Evolutionary conservation across 2,888 invertebrate genomes (phyloP).

Genomic region (Brachyopa scutellaris): DNA sequence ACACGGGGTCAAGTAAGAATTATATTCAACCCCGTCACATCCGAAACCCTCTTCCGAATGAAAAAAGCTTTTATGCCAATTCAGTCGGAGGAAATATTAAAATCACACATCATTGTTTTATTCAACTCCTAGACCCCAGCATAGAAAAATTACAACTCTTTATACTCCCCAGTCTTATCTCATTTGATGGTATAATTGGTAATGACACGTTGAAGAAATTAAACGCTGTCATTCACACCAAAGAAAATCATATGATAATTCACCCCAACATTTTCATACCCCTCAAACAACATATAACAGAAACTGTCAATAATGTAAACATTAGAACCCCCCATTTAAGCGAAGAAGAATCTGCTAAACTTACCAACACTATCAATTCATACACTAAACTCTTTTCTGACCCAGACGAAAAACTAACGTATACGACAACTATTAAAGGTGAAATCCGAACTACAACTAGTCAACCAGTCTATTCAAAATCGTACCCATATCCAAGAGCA

Average conservation of each 20-base stretch:
- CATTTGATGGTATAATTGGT: constrained; percentile 24
- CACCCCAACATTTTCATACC: constrained; percentile 4
- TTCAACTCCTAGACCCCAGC: constrained; percentile 18
- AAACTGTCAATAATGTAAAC: constrained; percentile 16
- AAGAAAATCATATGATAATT: constrained; percentile 22
- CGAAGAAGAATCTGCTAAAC: constrained; percentile 2
- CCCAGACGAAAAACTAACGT: constrained; percentile 26
- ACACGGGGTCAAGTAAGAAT: constrained; percentile 26
- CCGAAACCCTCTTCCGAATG: constrained; percentile 31
- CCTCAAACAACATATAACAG: constrained; percentile 33
- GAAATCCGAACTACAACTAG: constrained; percentile 34
- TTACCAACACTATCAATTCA: background rate
- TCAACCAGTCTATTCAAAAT: constrained; percentile 44
- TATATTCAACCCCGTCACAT: constrained; percentile 33
- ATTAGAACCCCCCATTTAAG: constrained; percentile 34
- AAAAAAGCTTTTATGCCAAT: constrained; percentile 45
- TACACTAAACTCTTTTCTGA: constrained; percentile 11
- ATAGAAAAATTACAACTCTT: constrained; percentile 18
- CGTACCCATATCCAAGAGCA: constrained; percentile 29
- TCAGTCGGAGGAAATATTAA: constrained; percentile 43
- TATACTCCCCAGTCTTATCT: constrained; percentile 18
- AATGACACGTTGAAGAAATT: constrained; percentile 12
- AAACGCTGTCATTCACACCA: constrained; percentile 2
- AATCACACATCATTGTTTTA: constrained; percentile 27
- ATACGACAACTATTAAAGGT: constrained; percentile 22